Conservation (phyloP, 2,113 vertebrate species). For the Charadrius vociferus region DNA sequence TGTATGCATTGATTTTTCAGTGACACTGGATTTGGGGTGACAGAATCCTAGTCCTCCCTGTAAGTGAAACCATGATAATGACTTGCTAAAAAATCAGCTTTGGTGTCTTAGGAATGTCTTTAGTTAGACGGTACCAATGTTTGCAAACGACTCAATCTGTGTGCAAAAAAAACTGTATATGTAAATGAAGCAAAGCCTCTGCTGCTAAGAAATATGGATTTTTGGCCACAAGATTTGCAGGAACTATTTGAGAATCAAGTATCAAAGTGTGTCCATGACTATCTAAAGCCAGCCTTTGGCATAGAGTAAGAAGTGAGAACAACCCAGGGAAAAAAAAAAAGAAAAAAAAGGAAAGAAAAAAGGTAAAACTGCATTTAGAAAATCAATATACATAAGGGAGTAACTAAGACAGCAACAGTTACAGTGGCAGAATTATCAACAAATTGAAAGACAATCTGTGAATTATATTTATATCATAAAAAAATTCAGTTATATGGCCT, state of each 20-base stretch:
- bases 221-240: neutral
- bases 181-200: neutral
- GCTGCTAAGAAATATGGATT: neutral
- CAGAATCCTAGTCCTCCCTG: neutral
- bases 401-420: neutral
- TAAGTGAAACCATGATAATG: neutral
- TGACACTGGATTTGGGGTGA: neutral
- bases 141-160: neutral
- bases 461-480: neutral
- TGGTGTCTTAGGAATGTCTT: neutral
- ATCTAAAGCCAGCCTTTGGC: neutral
- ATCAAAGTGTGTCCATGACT: neutral
- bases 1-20: neutral
- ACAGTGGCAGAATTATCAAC: neutral
- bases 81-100: neutral
- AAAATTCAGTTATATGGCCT: neutral
- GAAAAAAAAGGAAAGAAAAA: neutral
- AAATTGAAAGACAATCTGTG: neutral
- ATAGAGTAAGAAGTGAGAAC: neutral
- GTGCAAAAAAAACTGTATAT: neutral
- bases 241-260: neutral
- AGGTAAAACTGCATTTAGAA: neutral
- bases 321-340: neutral
- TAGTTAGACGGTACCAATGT: neutral
- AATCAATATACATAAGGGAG: neutral